Conservation (phyloP, 2,797 vertebrate species). For the Rhinogobio ventralis region DNA sequence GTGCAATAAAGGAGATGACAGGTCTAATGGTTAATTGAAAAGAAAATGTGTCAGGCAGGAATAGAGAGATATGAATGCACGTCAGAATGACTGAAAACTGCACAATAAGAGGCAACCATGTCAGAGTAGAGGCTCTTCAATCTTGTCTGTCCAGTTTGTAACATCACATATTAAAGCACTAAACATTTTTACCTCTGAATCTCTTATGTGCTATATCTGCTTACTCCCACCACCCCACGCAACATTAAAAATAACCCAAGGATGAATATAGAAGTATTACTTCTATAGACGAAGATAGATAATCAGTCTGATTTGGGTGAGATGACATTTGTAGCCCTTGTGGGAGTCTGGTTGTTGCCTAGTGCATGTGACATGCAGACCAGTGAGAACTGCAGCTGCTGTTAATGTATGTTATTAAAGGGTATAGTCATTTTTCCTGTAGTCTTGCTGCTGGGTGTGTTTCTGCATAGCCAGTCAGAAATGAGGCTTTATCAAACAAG, state of each 20-base stretch:
- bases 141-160: constrained; percentile 18
- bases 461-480: constrained; percentile 9
- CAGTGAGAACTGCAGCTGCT: constrained; percentile 52
- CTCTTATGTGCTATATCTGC: neutral
- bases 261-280: constrained; percentile 36
- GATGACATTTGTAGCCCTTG: constrained; percentile 36
- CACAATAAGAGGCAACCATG: constrained; percentile 67
- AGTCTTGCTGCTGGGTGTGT: constrained; percentile 38
- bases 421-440: constrained; percentile 35
- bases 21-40: constrained; percentile 73
- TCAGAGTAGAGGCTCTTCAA: constrained; percentile 46
- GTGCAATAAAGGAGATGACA: constrained; percentile 68
- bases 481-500: neutral
- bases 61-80: constrained; percentile 76
- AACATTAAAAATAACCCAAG: constrained; percentile 1
- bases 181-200: constrained; percentile 20
- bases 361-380: constrained; percentile 33
- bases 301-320: constrained; percentile 11
- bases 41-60: constrained; percentile 63
- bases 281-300: constrained; percentile 27
- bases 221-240: neutral
- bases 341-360: constrained; percentile 42
- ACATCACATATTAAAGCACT: constrained; percentile 4
- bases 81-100: constrained; percentile 73
- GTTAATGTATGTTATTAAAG: constrained; percentile 59